phyloP scores from a whole-genome alignment of 2,797 vertebrate genomes.

The Todus mexicanus region DNA sequence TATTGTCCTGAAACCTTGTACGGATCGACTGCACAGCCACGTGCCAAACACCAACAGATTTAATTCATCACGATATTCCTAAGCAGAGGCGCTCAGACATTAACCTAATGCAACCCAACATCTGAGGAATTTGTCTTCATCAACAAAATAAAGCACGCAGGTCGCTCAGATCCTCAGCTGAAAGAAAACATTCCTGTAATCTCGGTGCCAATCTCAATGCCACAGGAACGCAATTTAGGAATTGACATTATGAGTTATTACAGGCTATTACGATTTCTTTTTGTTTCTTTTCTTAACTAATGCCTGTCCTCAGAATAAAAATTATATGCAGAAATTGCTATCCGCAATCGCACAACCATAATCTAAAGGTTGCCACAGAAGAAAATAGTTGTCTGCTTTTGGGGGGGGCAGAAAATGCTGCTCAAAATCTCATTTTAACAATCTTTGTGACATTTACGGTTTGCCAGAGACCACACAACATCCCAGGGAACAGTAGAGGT shows the following conservation, averaged over 20 bases:
- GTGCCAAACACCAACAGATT: neutral
- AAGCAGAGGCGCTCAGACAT: neutral
- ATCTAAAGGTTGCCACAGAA: neutral
- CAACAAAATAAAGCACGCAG: neutral
- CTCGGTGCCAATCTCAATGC: neutral
- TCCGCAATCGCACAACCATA: neutral
- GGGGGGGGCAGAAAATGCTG: neutral
- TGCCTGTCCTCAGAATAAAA: neutral
- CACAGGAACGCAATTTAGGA: neutral
- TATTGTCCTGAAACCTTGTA: neutral
- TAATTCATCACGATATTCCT: slow-evolving; percentile 2
- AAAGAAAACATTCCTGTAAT: neutral
- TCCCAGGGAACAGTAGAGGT: neutral
- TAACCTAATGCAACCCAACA: neutral
- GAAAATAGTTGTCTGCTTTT: neutral
- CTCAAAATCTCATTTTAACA: neutral
- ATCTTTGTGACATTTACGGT: neutral
- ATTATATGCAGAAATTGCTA: neutral
- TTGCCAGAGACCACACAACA: neutral
- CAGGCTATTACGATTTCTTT: neutral
- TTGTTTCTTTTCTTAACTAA: neutral
- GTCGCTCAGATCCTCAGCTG: neutral
- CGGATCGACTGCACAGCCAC: rapidly evolving
- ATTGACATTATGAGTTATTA: slow-evolving; percentile 20
- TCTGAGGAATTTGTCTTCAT: slow-evolving; percentile 39